A percentile compares a stretch with the other conserved stretches of the same genome.
These are phyloP conservation scores for Ectemnius cavifrons DNA, from an alignment of 2,888 invertebrate genomes.

Conservation along the genomic window DNA sequence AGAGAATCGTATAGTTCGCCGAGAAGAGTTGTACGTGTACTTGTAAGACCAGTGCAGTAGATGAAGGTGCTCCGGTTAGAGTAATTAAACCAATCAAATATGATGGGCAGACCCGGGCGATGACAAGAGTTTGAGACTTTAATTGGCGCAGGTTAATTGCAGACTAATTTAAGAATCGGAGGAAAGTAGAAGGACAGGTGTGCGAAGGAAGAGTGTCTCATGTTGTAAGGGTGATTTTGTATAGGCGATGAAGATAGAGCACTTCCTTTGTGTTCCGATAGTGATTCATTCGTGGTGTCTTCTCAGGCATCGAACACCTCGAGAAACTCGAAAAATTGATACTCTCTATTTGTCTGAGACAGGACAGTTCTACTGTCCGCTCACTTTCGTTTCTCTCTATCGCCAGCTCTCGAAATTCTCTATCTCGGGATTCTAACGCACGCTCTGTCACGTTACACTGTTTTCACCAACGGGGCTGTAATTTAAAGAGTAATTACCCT, in stretches of 20 bases:
- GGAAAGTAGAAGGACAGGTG: conserved; percentile 41
- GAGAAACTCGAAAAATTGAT: conserved; percentile 18
- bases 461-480: conserved; percentile 35
- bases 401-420: conserved; percentile 2
- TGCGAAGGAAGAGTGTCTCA: conserved; percentile 43
- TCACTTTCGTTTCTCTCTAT: conserved; percentile 25
- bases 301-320: conserved; percentile 20
- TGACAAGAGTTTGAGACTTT: too few species aligned
- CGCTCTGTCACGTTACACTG: conserved; percentile 19
- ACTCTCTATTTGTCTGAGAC: conserved; percentile 12
- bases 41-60: too few species aligned
- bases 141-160: too few species aligned
- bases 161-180: conserved; percentile 13
- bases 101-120: neutral
- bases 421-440: conserved; percentile 14
- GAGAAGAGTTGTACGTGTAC: too few species aligned
- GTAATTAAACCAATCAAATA: neutral
- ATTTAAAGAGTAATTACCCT: too few species aligned
- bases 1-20: too few species aligned
- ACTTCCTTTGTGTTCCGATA: conserved; percentile 66
- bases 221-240: conserved; percentile 66
- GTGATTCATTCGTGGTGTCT: conserved; percentile 27
- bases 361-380: conserved; percentile 30
- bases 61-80: too few species aligned
- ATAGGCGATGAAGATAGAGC: conserved; percentile 62